These are phyloP conservation scores for Antigone vipio DNA, from an alignment of 2,113 vertebrate species.

Conservation along the genomic window DNA sequence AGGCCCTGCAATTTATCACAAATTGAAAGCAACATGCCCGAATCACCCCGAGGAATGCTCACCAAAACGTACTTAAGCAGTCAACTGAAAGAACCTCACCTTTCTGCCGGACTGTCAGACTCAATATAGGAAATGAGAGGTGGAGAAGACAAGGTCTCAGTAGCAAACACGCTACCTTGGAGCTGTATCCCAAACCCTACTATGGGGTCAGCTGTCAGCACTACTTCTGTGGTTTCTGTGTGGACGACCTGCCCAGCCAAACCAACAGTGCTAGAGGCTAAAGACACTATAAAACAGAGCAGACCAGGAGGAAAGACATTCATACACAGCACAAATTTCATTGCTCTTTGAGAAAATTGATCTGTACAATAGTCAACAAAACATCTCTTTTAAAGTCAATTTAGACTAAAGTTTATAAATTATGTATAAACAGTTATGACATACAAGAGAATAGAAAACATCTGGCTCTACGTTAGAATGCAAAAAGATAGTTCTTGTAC, in stretches of 20 bases:
- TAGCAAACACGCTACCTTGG: conserved; percentile 96
- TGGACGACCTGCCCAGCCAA: conserved; percentile 96
- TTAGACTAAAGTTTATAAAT: not conserved
- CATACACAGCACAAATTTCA: not conserved
- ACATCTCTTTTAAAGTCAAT: not conserved
- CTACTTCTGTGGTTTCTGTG: conserved; percentile 95
- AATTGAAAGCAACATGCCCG: not conserved
- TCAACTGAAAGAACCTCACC: conserved; percentile 75
- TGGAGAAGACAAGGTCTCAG: conserved; percentile 94
- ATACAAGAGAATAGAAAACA: not conserved
- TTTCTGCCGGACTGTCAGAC: conserved; percentile 94
- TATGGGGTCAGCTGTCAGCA: conserved; percentile 88
- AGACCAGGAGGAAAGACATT: conserved; percentile 31
- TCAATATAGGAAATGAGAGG: conserved; percentile 97
- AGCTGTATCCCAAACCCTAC: conserved; percentile 96
- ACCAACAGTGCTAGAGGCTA: conserved; percentile 95
- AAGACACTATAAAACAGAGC: conserved; percentile 84
- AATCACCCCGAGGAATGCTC: not conserved
- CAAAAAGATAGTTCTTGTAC: not conserved
- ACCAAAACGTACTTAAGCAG: not conserved
- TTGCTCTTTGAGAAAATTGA: not conserved
- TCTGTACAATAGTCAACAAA: not conserved
- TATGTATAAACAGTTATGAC: not conserved
- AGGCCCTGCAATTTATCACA: conserved; percentile 42
- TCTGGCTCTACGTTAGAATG: not conserved